These are phyloP conservation scores for Onychorhynchus coronatus DNA, from an alignment of 2,113 vertebrate genomes.

Conservation along the genomic window DNA sequence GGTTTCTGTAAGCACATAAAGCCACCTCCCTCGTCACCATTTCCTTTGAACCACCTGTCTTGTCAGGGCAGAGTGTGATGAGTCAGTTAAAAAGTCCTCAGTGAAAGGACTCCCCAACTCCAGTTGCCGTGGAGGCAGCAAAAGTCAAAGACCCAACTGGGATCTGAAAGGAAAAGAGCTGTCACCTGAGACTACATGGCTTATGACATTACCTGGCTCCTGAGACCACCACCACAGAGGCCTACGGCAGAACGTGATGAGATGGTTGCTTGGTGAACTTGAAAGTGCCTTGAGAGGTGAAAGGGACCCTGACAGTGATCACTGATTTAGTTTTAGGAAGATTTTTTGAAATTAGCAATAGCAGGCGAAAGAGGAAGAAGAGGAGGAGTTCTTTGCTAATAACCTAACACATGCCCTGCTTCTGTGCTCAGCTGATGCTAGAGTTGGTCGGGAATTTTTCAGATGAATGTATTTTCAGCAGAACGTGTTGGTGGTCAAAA, in stretches of 20 bases:
- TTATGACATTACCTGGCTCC: neutral
- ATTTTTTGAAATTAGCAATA: neutral
- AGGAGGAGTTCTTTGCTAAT: neutral
- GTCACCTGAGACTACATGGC: neutral
- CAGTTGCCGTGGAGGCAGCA: neutral
- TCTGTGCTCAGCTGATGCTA: neutral
- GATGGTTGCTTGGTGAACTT: neutral
- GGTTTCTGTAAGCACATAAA: neutral
- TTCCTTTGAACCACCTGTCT: neutral
- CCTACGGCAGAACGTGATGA: neutral
- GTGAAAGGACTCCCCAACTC: neutral
- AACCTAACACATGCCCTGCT: fast-evolving
- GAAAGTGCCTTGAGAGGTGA: neutral
- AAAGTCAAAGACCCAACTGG: neutral
- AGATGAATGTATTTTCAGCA: neutral
- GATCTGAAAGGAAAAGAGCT: neutral
- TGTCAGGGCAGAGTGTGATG: neutral
- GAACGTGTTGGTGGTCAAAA: neutral
- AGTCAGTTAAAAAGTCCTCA: neutral
- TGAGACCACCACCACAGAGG: neutral
- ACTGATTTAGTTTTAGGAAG: neutral
- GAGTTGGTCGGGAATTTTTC: neutral
- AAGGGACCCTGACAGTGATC: neutral
- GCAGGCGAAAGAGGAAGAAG: neutral
- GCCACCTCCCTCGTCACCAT: neutral